Percentiles rank a stretch among this genome's conserved stretches.
Evolutionary conservation across 2,113 vertebrate species (phyloP).

Genomic region (Psittacula cyanocephala): DNA sequence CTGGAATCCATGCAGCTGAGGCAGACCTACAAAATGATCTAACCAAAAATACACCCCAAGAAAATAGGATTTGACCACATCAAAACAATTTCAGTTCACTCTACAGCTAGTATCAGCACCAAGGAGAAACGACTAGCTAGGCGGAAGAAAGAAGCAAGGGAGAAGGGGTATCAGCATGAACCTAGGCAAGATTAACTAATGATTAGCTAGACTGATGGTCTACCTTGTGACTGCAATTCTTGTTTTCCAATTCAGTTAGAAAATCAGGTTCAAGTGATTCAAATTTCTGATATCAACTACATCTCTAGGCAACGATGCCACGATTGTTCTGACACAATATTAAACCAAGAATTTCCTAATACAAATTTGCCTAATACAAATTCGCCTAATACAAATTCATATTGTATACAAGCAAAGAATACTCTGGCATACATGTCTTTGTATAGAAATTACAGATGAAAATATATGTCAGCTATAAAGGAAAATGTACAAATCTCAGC

Average conservation of each 20-base stretch:
- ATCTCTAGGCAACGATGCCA: not conserved
- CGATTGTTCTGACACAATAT: not conserved
- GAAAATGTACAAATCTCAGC: not conserved
- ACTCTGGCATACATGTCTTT: not conserved
- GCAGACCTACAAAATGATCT: not conserved
- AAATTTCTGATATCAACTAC: not conserved
- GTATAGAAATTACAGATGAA: not conserved
- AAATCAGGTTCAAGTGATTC: not conserved
- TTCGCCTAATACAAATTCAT: not conserved
- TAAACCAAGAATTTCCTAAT: not conserved
- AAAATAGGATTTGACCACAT: not conserved
- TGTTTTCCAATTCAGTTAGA: not conserved
- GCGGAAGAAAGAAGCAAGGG: not conserved
- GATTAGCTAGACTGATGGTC: not conserved
- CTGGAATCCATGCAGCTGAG: not conserved
- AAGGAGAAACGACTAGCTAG: not conserved
- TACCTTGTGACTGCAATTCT: not conserved
- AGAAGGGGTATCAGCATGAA: not conserved
- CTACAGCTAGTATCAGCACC: not conserved
- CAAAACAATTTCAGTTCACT: not conserved
- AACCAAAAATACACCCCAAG: not conserved
- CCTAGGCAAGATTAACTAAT: not conserved
- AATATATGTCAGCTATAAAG: not conserved
- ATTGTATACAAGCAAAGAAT: not conserved
- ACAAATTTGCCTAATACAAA: not conserved